A percentile compares a stretch with the other conserved stretches of the same genome.
These are phyloP conservation scores for Molossus molossus DNA, from an alignment of 2,797 vertebrate genomes.

Conservation along the genomic window DNA sequence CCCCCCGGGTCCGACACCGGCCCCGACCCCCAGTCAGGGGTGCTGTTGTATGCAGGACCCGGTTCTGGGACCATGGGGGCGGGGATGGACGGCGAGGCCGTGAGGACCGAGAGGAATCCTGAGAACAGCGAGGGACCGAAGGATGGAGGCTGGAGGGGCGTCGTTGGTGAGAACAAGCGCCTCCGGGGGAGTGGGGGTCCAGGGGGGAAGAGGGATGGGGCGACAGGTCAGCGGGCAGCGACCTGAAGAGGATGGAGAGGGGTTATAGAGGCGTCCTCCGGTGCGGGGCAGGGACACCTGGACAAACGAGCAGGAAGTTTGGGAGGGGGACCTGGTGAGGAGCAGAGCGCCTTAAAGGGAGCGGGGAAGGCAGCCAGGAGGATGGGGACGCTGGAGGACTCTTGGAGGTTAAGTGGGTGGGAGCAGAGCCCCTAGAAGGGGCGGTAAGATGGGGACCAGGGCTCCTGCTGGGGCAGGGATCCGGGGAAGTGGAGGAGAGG, in stretches of 20 bases:
- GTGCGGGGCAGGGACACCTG: not conserved
- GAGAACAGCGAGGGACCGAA: not conserved
- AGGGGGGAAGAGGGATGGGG: not conserved
- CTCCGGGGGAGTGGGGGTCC: not conserved
- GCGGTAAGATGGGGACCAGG: not conserved
- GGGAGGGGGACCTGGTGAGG: not conserved
- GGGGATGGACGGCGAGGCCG: not conserved
- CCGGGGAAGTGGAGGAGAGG: not conserved
- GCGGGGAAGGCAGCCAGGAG: not conserved
- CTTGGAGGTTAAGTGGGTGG: not conserved
- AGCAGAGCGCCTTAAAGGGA: not conserved
- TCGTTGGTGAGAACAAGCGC: not conserved
- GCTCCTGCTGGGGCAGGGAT: not conserved
- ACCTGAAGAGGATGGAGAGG: no score
- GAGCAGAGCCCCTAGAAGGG: not conserved
- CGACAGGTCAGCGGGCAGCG: not conserved
- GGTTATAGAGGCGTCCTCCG: not conserved
- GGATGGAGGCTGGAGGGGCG: not conserved
- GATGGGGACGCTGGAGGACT: not conserved
- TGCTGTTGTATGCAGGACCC: slow-evolving; percentile 77
- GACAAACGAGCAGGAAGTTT: not conserved
- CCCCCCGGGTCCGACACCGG: slow-evolving; percentile 83
- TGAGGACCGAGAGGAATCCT: not conserved
- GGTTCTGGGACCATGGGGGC: slow-evolving; percentile 85
- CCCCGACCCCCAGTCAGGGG: slow-evolving; percentile 75